Evolutionary conservation across 1,140 invertebrate genomes (phyloP), one percentile per base, ranked within the genome.

Genomic region (Conopomorpha cramerella): DNA sequence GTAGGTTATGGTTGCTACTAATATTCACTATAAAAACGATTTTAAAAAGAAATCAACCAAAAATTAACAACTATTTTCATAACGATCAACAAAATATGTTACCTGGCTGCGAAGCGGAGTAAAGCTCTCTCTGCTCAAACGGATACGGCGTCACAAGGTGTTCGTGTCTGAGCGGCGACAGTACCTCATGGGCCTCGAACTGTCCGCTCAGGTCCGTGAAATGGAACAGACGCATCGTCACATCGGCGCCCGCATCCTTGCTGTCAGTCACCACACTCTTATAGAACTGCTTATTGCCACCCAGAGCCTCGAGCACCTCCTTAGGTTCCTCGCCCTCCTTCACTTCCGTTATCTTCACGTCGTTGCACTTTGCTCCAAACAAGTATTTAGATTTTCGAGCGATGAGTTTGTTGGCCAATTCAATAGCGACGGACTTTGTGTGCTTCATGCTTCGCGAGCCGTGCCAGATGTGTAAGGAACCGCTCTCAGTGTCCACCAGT

Each of bases 91-190:
- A 36, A 41, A 15, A 25, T 42, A 38, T 62, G 55, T 74, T 65
- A 93, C 90, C 87, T 72, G 93, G 94, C 74, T 96, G 93, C 49
- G 83, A 86, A 39, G 85, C 84, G 41, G 83, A 84, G 61, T 95
- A 96, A 4, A 96, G 70, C 55, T 95, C 91, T 39, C 85, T 81
- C 76, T 97, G 93, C 28, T 89, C 70, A 57, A 95, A 91, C 15
- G 93, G 92, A 79, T 91, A 95, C 1, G 91, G 84, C 38, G 82
- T 87, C 31, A 80, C 65, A 25, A 84, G 51, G 15, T 82, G 70
- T 26, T 64, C 65, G 34, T 77, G 65, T 3, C 77, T 43, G 27
- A 78, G 45, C 8, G 85, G 83, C 49, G 88, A 87, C 32, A 86
- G 47, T 29, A 94, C 71, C 72, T 95, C 90, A 8, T 78, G 82